phyloP scores from a whole-genome alignment of 2,797 vertebrate species.

The Enteromius unitaeniatus region DNA sequence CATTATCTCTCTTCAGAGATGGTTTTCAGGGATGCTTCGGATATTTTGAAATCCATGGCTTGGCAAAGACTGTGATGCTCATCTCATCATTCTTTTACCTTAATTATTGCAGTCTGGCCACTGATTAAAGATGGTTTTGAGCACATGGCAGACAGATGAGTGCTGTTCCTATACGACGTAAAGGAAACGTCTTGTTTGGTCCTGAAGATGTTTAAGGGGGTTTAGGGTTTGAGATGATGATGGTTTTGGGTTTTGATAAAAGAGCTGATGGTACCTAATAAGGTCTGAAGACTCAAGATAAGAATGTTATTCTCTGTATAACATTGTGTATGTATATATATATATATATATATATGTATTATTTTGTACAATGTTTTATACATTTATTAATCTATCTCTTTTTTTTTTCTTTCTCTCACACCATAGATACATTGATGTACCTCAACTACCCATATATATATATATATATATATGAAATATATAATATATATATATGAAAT shows the following conservation, averaged over 20 bases:
- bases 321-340: not conserved
- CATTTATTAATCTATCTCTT: too few species aligned
- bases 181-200: conserved; percentile 26
- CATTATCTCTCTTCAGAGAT: not conserved
- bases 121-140: conserved; percentile 55
- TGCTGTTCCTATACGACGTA: conserved; percentile 38
- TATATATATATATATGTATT: too few species aligned
- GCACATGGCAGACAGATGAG: conserved; percentile 48
- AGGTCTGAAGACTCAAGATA: conserved; percentile 28
- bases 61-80: conserved; percentile 4
- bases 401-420: too few species aligned
- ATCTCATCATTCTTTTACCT: conserved; percentile 41
- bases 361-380: too few species aligned
- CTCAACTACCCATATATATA: too few species aligned
- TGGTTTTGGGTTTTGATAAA: conserved; percentile 41
- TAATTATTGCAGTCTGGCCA: conserved; percentile 51
- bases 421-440: too few species aligned
- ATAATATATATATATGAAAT: too few species aligned
- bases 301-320: not conserved
- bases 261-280: conserved; percentile 20
- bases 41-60: conserved; percentile 10
- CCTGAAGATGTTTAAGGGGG: conserved; percentile 19
- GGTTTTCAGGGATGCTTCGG: not conserved
- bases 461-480: too few species aligned
- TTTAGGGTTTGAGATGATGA: conserved; percentile 30